Conservation (phyloP, 2,797 vertebrate genomes). For the Emys orbicularis region DNA sequence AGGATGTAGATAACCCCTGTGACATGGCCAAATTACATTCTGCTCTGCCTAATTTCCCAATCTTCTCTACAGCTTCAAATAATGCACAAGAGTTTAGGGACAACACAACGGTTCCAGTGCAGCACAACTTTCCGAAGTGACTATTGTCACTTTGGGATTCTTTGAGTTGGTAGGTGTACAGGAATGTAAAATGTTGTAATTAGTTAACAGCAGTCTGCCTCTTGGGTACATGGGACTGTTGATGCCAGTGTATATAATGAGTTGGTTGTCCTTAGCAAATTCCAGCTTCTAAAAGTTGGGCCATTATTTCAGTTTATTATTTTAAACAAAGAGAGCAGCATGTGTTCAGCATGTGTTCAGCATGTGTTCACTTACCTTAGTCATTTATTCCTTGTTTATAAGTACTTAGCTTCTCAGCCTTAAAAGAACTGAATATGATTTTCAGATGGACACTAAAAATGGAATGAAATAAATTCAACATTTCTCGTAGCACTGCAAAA, state of each 20-base stretch:
- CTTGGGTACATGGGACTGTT: rapidly evolving
- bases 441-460: neutral
- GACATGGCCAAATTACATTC: neutral
- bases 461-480: neutral
- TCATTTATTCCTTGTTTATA: rapidly evolving
- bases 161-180: neutral
- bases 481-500: neutral
- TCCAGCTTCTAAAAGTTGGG: neutral
- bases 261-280: rapidly evolving
- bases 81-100: neutral
- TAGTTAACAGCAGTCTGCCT: neutral
- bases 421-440: neutral
- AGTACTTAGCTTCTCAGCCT: neutral
- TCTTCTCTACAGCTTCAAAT: neutral
- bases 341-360: neutral
- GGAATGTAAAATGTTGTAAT: neutral
- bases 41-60: neutral
- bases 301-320: neutral
- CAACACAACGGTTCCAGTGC: neutral
- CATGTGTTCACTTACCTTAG: neutral
- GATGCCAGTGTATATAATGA: rapidly evolving
- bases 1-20: neutral
- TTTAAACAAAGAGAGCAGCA: neutral
- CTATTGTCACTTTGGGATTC: neutral
- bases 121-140: neutral